Conservation (phyloP, 2,113 vertebrate species). For the Stigmatopora argus region DNA sequence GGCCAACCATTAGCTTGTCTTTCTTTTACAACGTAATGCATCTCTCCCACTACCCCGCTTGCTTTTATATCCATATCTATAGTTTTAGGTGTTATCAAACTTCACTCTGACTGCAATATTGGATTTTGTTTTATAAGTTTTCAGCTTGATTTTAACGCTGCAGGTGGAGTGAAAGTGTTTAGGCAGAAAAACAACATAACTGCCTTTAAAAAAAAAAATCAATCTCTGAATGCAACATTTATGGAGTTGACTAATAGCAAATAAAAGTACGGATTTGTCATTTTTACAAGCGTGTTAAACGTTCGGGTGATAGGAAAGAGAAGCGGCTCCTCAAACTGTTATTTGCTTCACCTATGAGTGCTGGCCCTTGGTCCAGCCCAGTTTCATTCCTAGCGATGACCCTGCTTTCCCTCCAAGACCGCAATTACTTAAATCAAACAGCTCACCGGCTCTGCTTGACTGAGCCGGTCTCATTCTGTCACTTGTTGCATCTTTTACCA, state of each 20-base stretch:
- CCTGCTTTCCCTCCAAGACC: slow-evolving; percentile 13
- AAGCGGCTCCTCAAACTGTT: slow-evolving; percentile 1
- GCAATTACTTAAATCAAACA: slow-evolving; percentile 40
- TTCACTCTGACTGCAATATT: neutral
- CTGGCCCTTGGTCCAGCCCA: neutral
- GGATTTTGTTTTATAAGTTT: neutral
- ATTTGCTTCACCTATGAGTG: neutral
- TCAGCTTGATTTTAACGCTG: neutral
- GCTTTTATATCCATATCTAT: neutral
- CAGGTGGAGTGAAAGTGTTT: neutral
- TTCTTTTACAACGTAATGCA: slow-evolving; percentile 4
- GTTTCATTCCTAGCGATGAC: neutral
- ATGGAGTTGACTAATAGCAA: neutral
- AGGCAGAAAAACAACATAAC: neutral
- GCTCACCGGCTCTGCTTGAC: slow-evolving; percentile 37
- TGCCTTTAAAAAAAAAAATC: neutral
- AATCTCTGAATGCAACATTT: neutral
- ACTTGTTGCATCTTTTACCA: slow-evolving; percentile 29
- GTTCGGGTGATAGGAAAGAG: neutral
- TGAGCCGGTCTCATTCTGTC: slow-evolving; percentile 60
- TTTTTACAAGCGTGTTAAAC: neutral
- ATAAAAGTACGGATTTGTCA: neutral
- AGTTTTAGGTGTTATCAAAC: neutral
- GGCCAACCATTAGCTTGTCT: slow-evolving; percentile 21
- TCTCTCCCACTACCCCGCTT: neutral